Evolutionary conservation across 1,140 invertebrate genomes (phyloP).

Genomic region (Cotesia typhae): DNA sequence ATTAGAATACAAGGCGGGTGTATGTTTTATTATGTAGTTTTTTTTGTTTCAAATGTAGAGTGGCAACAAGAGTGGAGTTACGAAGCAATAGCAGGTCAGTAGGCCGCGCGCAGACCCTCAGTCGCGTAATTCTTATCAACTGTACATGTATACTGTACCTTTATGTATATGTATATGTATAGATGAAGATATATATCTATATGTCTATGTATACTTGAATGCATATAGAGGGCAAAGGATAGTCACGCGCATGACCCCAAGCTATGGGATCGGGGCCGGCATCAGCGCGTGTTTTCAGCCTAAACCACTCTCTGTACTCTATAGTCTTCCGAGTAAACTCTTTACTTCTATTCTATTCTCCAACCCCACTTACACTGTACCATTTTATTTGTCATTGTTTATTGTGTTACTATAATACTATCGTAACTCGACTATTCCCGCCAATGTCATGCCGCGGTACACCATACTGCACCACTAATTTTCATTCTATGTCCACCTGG

Average conservation of each 20-base stretch:
- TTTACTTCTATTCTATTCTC: not conserved
- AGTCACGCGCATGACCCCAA: conserved; percentile 33
- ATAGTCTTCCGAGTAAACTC: not conserved
- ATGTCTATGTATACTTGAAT: too few species aligned
- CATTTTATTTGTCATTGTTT: not conserved
- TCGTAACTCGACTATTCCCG: conserved; percentile 6
- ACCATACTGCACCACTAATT: conserved; percentile 30
- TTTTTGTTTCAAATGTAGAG: conserved; percentile 33
- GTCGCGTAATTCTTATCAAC: conserved; percentile 14
- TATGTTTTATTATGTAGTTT: not conserved
- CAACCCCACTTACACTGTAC: not conserved
- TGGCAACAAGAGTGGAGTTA: conserved; percentile 35
- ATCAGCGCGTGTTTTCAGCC: conserved; percentile 31
- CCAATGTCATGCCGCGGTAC: conserved; percentile 31
- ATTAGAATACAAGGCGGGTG: not conserved
- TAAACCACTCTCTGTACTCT: conserved; percentile 10
- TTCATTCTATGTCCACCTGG: not conserved
- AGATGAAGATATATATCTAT: not conserved
- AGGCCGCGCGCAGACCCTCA: conserved; percentile 27
- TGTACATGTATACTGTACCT: too few species aligned
- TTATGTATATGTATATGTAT: not conserved
- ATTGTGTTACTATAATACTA: too few species aligned
- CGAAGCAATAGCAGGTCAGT: conserved; percentile 38
- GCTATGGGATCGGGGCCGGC: conserved; percentile 33
- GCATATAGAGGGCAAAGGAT: conserved; percentile 1